Conservation (phyloP, 1,140 invertebrate species). For the Drosophila albomicans region DNA sequence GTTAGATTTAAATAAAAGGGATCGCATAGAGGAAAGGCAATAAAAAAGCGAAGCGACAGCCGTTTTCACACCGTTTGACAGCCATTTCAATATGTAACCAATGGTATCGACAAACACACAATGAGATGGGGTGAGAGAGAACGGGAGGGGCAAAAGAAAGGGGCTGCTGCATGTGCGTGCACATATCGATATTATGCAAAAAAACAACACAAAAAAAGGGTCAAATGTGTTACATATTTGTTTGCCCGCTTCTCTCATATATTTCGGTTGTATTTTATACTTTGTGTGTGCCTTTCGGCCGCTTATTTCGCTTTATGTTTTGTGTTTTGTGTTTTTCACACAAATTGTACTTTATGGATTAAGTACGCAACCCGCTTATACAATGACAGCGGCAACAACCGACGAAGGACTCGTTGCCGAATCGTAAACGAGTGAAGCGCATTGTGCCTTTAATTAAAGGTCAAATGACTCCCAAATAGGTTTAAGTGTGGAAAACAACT, state of each 20-base stretch:
- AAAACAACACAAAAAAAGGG: constrained; percentile 55
- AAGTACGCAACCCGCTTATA: constrained; percentile 62
- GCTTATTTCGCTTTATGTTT: constrained; percentile 23
- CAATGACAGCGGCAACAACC: constrained; percentile 6
- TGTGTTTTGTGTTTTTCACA: constrained; percentile 34
- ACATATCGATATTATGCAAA: constrained; percentile 74
- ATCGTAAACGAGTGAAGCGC: constrained; percentile 22
- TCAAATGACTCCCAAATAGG: constrained; percentile 36
- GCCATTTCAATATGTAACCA: constrained; percentile 73
- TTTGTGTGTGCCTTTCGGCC: not conserved
- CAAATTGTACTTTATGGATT: constrained; percentile 78
- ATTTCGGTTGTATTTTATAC: constrained; percentile 14
- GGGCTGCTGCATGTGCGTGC: constrained; percentile 50
- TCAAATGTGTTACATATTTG: constrained; percentile 74
- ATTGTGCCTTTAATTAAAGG: constrained; percentile 51
- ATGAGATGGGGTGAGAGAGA: constrained; percentile 9
- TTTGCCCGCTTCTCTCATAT: constrained; percentile 22
- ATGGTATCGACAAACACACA: constrained; percentile 28
- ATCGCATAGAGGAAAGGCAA: constrained; percentile 38
- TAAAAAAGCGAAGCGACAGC: constrained; percentile 60
- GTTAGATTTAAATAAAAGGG: constrained; percentile 2
- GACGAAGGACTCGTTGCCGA: not conserved
- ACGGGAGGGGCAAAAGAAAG: constrained; percentile 6
- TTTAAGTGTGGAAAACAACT: constrained; percentile 40
- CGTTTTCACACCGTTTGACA: constrained; percentile 80